Evolutionary conservation across 2,113 vertebrate species (phyloP).

Genomic region (Hippopotamus amphibius): DNA sequence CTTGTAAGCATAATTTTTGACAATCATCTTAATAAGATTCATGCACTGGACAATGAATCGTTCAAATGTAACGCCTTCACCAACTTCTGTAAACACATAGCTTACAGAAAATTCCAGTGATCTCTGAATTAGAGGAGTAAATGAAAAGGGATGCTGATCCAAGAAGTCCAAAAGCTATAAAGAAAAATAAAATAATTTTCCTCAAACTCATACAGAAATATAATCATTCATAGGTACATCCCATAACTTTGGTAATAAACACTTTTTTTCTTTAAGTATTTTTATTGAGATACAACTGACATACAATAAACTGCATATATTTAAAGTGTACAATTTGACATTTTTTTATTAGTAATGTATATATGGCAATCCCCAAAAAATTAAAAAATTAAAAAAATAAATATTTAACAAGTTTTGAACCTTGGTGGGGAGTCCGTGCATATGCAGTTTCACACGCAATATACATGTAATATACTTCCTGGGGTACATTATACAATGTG

Average conservation of each 20-base stretch:
- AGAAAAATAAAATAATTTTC: constrained; percentile 51
- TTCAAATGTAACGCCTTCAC: constrained; percentile 95
- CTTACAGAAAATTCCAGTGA: constrained; percentile 97
- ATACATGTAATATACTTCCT: neutral
- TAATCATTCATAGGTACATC: neutral
- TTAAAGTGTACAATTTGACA: too few species aligned
- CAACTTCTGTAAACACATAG: constrained; percentile 96
- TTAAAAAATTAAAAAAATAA: neutral
- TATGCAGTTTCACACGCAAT: neutral
- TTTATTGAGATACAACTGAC: too few species aligned
- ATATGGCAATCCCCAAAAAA: too few species aligned
- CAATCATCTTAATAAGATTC: constrained; percentile 99
- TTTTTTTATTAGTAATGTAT: too few species aligned
- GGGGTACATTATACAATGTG: neutral
- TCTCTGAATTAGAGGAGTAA: constrained; percentile 95
- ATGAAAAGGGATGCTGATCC: constrained; percentile 96
- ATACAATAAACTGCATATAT: too few species aligned
- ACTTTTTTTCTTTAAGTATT: too few species aligned
- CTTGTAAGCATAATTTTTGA: constrained; percentile 98
- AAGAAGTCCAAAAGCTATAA: constrained; percentile 96
- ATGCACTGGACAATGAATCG: constrained; percentile 98
- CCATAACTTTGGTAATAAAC: constrained; percentile 19
- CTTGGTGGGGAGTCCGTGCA: neutral
- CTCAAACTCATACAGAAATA: constrained; percentile 20
- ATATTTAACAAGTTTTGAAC: neutral